These are phyloP conservation scores for Acanthosepion esculentum DNA, from an alignment of 2,888 invertebrate species.

Conservation along the genomic window DNA sequence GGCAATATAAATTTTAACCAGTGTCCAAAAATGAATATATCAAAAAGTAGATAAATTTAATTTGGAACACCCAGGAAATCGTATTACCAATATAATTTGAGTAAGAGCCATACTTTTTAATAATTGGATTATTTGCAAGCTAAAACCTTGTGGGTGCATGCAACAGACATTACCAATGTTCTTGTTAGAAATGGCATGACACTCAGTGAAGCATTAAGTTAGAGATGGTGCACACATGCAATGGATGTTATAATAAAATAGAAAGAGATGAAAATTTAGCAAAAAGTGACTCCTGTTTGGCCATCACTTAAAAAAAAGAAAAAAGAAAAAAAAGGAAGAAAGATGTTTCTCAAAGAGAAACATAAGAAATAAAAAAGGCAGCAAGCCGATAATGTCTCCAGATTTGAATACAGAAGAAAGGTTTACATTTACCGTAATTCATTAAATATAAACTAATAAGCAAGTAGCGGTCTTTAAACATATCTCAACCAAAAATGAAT, in stretches of 20 bases:
- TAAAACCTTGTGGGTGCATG: neutral
- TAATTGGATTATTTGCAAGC: neutral
- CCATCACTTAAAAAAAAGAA: neutral
- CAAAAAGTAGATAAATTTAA: neutral
- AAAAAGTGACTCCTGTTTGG: neutral
- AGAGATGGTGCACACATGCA: neutral
- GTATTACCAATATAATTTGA: neutral
- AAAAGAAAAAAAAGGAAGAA: neutral
- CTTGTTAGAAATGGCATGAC: neutral
- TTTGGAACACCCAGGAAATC: neutral
- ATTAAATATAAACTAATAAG: neutral
- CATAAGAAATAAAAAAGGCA: neutral
- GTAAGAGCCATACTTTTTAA: neutral
- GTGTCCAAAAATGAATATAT: no score
- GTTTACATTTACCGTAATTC: conserved; percentile 18
- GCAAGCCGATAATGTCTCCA: neutral
- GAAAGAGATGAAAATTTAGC: neutral
- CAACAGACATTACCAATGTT: neutral
- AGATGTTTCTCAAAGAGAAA: neutral
- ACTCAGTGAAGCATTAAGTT: neutral
- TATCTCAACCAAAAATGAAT: neutral
- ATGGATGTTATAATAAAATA: neutral
- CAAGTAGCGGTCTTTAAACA: neutral
- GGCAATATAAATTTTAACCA: no score
- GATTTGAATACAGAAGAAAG: neutral